These are phyloP conservation scores for Perca flavescens DNA, from an alignment of 2,113 vertebrate genomes.

Conservation along the genomic window DNA sequence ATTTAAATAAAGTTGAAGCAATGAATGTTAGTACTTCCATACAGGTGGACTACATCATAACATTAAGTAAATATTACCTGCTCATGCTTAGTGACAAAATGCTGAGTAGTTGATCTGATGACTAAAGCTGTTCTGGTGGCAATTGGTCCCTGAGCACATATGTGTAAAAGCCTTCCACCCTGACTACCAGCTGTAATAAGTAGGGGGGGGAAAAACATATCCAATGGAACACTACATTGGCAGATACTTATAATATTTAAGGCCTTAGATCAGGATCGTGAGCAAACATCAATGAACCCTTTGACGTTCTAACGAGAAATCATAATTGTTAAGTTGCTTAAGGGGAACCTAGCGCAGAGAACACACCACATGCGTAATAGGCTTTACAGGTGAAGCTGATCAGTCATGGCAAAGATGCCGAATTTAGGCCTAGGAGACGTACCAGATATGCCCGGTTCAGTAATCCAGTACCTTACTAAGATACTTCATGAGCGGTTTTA, in stretches of 20 bases:
- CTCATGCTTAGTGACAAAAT: not conserved
- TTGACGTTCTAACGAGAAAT: not conserved
- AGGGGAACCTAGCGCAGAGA: not conserved
- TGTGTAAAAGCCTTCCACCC: not conserved
- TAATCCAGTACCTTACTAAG: not conserved
- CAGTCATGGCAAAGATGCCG: not conserved
- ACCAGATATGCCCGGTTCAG: not conserved
- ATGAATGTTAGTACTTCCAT: not conserved
- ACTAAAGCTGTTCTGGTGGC: not conserved
- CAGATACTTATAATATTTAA: not conserved
- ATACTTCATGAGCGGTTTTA: not conserved
- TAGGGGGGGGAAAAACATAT: not conserved
- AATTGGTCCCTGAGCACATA: not conserved
- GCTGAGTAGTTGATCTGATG: no score
- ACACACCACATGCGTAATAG: not conserved
- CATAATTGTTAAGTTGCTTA: no score
- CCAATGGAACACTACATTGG: not conserved
- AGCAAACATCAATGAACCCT: not conserved
- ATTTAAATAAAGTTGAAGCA: not conserved
- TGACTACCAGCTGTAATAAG: not conserved
- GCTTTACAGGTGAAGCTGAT: not conserved
- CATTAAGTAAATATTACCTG: no score
- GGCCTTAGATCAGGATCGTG: not conserved
- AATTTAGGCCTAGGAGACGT: not conserved
- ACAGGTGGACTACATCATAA: no score